These are phyloP conservation scores for Leptinotarsa rubiginosa DNA, from an alignment of 2,888 invertebrate genomes.

Conservation along the genomic window DNA sequence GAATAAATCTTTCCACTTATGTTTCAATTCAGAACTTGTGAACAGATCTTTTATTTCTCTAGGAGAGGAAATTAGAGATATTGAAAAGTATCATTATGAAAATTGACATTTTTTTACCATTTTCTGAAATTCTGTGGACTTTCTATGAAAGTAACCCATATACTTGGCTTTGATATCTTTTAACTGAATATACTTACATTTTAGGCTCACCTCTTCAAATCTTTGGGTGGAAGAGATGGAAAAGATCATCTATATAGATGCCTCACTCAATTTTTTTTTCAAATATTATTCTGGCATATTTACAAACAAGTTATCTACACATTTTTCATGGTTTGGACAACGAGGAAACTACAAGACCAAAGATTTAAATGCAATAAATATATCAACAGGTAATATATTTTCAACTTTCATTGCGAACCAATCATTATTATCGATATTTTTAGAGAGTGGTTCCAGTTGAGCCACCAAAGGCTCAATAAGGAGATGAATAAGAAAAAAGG, in stretches of 20 bases:
- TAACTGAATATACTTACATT: not conserved
- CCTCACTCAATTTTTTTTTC: too few species aligned
- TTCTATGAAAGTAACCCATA: too few species aligned
- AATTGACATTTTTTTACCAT: too few species aligned
- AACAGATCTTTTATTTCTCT: too few species aligned
- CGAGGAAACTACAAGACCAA: not conserved
- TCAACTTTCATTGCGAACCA: not conserved
- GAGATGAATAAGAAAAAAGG: not conserved
- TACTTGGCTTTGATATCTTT: not conserved
- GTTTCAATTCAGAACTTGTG: not conserved
- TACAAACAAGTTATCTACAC: not conserved
- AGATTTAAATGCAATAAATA: not conserved
- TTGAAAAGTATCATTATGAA: too few species aligned
- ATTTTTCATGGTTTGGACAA: not conserved
- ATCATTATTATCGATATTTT: not conserved
- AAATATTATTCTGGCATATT: too few species aligned
- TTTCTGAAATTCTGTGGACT: too few species aligned
- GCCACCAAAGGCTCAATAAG: not conserved
- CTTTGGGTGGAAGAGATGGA: not conserved
- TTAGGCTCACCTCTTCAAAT: not conserved
- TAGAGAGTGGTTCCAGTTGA: not conserved
- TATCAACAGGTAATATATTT: not conserved
- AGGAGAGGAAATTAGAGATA: too few species aligned
- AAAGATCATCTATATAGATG: not conserved
- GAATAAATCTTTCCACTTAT: not conserved